These are phyloP conservation scores for Eulemur rubriventer DNA, from an alignment of 2,797 vertebrate genomes.

Conservation along the genomic window DNA sequence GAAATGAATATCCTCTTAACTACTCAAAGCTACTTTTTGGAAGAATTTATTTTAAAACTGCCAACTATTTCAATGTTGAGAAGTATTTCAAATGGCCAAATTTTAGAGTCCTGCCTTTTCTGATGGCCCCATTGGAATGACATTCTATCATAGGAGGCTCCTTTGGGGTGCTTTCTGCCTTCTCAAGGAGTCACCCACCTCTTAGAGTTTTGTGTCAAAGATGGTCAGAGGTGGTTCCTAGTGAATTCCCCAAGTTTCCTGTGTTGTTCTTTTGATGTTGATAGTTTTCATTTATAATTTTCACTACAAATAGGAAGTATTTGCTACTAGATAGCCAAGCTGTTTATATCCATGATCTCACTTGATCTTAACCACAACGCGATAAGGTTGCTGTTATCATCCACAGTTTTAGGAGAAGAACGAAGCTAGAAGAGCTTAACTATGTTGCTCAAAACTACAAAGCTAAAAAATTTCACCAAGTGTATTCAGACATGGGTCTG, in stretches of 20 bases:
- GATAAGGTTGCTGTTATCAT: not conserved
- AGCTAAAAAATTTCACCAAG: not conserved
- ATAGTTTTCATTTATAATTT: conserved; percentile 7
- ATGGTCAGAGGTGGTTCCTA: not conserved
- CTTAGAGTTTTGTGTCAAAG: not conserved
- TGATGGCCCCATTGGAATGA: not conserved
- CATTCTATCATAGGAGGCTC: not conserved
- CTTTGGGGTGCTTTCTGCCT: not conserved
- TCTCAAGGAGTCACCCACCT: not conserved
- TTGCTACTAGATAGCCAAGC: not conserved
- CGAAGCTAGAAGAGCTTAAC: not conserved
- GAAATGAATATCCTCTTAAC: not conserved
- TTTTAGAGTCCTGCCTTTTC: not conserved
- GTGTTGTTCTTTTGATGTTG: not conserved
- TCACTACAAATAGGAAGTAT: not conserved
- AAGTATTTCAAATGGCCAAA: not conserved
- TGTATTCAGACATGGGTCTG: not conserved
- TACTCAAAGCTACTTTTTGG: not conserved
- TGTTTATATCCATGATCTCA: not conserved
- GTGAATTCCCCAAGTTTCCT: not conserved
- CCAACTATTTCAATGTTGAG: not conserved
- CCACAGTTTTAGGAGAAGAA: not conserved
- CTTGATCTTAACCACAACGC: not conserved
- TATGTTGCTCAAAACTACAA: not conserved
- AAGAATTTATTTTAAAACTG: conserved; percentile 22